These are phyloP conservation scores for Protosalanx chinensis DNA, from an alignment of 2,797 vertebrate species.

Conservation along the genomic window DNA sequence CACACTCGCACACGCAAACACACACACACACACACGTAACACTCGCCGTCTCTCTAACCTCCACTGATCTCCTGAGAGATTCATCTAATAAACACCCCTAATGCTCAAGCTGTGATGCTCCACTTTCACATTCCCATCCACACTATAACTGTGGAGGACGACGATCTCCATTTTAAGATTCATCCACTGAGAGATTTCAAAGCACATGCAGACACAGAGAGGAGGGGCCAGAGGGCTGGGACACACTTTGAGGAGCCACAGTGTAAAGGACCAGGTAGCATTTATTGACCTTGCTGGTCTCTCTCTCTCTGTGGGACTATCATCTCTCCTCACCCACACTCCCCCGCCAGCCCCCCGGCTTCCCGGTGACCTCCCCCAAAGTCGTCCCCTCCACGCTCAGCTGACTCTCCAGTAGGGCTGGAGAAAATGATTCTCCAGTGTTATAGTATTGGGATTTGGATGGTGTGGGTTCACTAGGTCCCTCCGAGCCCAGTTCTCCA, in stretches of 20 bases:
- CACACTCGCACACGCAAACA: background rate
- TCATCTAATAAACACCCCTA: background rate
- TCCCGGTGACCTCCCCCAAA: conserved; percentile 45
- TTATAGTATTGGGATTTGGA: too few relatives aligned
- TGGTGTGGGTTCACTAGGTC: too few relatives aligned
- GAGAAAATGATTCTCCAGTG: background rate
- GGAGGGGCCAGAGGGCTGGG: background rate
- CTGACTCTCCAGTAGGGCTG: conserved; percentile 5
- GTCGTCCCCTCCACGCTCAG: conserved; percentile 26
- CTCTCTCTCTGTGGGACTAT: conserved; percentile 38
- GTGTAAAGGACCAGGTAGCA: conserved; percentile 19
- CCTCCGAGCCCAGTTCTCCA: background rate
- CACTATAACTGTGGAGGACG: too few relatives aligned
- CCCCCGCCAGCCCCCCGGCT: background rate
- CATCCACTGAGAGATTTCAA: background rate
- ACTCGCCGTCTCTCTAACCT: background rate
- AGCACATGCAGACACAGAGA: background rate
- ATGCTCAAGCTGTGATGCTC: background rate
- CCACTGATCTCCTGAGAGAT: background rate
- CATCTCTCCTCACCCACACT: conserved; percentile 12
- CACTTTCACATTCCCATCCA: too few relatives aligned
- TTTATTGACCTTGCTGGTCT: conserved; percentile 24
- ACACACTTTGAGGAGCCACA: background rate
- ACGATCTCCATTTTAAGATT: background rate
- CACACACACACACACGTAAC: background rate